Evolutionary conservation across 2,888 invertebrate species (phyloP).

Genomic region (Lapara coniferarum): DNA sequence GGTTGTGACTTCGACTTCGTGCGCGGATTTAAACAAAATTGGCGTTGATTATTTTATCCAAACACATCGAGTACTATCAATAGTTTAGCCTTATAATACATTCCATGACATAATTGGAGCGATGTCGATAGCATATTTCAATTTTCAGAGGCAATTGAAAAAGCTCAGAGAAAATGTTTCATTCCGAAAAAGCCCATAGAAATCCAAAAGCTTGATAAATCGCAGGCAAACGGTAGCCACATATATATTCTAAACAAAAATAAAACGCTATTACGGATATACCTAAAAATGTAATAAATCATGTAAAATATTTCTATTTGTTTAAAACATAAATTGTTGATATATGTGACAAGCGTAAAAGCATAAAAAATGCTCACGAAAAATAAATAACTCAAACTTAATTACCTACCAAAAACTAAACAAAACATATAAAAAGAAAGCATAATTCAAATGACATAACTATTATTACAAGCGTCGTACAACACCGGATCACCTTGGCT

Average conservation of each 20-base stretch:
- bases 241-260: no score
- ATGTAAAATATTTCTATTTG: not conserved
- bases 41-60: not conserved
- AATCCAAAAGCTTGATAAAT: no score
- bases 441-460: constrained; percentile 20
- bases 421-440: constrained; percentile 16
- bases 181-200: no score
- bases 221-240: no score
- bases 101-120: no score
- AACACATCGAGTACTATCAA: not conserved
- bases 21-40: not conserved
- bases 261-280: no score
- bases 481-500: constrained; percentile 34
- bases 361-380: not conserved
- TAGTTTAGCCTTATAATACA: not conserved
- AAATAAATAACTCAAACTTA: constrained; percentile 3
- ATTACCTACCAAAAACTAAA: not conserved
- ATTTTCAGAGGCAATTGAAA: no score
- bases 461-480: constrained; percentile 28
- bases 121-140: no score
- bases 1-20: not conserved
- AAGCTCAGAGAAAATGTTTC: no score
- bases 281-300: not conserved
- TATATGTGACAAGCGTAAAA: not conserved
- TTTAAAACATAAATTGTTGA: not conserved